Evolutionary conservation across 2,113 vertebrate genomes (phyloP), one percentile per base, ranked within the genome.

Genomic region (Eptesicus fuscus): DNA sequence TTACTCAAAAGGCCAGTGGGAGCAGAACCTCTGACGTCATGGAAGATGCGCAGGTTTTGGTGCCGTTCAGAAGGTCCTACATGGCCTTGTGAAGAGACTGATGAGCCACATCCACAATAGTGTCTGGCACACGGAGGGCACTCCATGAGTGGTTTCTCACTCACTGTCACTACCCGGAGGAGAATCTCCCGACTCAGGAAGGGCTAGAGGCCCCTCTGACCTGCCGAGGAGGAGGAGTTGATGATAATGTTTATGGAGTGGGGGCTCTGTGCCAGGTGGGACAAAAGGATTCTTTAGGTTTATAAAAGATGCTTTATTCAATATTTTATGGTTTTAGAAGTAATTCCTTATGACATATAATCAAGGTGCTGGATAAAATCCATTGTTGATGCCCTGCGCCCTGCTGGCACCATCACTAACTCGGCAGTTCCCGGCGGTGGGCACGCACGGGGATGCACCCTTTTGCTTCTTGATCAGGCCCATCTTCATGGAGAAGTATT

Each of bases 111-210:
- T 44, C 65, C 44, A 88, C 59, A 86, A 23, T n/a, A 79, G 56
- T 42, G 17, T 74, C 90, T 70, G 76, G 35, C 53, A 80, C 47
- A 30, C 59, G 67, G 59, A 85, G 71, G 35, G 2, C n/a, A 37
- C 44, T 91, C 30, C 37, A 3, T 69, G 88, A 77, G 35, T 82
- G 59, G 7, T 76, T 84, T 96, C 70, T 56, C 77, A 93, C 88
- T 95, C 59, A 85, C 94, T 80, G 88, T 92, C 91, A 83, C 69
- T 94, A 63, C 69, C 37, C 37, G 42, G 82, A 91, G 63, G 42
- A 42, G 6, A 13, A 40, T 86, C 28, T 73, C 28, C n/a, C 63
- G 11, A 11, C 78, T 90, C 28, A 37, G 40, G 40, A 95, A 88
- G 49, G 9, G 16, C 23, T 42, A 2, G 59, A 77, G 59, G 49